These are phyloP conservation scores for Mystacides longicornis DNA, from an alignment of 2,888 invertebrate species.

Conservation along the genomic window DNA sequence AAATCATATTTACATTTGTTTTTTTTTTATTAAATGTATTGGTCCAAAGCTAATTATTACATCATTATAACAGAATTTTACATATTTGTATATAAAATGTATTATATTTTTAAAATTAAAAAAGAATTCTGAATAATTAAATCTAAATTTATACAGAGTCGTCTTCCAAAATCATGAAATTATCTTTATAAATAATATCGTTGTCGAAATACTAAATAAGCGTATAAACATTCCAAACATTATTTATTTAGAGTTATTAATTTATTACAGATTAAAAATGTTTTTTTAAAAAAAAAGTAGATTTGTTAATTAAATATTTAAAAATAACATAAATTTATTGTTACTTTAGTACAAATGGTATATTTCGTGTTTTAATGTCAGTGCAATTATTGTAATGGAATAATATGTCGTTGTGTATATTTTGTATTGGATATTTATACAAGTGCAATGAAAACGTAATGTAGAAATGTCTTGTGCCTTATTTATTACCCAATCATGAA, in stretches of 20 bases:
- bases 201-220: too few relatives aligned
- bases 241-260: not conserved
- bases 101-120: not conserved
- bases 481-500: constrained; percentile 17
- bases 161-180: too few relatives aligned
- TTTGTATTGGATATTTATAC: constrained; percentile 14
- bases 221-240: too few relatives aligned
- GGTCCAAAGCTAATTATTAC: too few relatives aligned
- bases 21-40: too few relatives aligned
- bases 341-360: constrained; percentile 17
- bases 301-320: not conserved
- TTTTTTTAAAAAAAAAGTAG: not conserved
- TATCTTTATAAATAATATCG: too few relatives aligned
- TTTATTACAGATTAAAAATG: not conserved
- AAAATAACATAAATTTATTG: not conserved
- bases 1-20: too few relatives aligned
- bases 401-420: not conserved
- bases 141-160: too few relatives aligned
- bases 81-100: too few relatives aligned
- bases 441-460: constrained; percentile 18
- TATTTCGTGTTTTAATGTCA: constrained; percentile 16
- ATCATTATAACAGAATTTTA: too few relatives aligned
- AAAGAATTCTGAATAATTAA: not conserved
- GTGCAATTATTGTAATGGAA: constrained; percentile 21
- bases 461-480: constrained; percentile 19